Conservation (phyloP, 2,888 invertebrate species). For the Chymomyza fuscimana region DNA sequence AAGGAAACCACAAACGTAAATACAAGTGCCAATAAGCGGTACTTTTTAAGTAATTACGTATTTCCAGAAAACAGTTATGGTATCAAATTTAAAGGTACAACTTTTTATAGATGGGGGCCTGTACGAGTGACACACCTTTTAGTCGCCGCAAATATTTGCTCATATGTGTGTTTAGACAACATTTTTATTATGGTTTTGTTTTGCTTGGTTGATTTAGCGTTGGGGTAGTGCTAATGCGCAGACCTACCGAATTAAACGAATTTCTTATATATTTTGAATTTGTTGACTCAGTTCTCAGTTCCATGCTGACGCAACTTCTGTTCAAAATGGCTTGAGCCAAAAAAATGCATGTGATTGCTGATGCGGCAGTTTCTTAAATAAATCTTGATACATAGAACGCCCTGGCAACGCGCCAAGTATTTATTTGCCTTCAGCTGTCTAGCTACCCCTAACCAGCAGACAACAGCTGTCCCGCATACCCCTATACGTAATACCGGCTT, state of each 20-base stretch:
- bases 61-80: neutral
- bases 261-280: too few relatives aligned
- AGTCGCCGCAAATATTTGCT: neutral
- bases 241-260: too few relatives aligned
- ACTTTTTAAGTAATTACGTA: neutral
- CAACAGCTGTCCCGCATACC: neutral
- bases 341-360: neutral
- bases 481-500: slow-evolving; percentile 31
- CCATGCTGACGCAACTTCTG: neutral
- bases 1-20: neutral
- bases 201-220: neutral
- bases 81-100: neutral
- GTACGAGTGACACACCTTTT: neutral
- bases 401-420: neutral
- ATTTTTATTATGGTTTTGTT: neutral
- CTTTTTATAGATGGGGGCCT: neutral
- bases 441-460: neutral
- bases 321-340: neutral
- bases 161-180: neutral
- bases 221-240: neutral
- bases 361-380: neutral
- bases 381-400: neutral
- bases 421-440: neutral
- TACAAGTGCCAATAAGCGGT: neutral
- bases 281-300: too few relatives aligned